Conservation (phyloP, 1,140 invertebrate species). For the Drosophila lini region DNA sequence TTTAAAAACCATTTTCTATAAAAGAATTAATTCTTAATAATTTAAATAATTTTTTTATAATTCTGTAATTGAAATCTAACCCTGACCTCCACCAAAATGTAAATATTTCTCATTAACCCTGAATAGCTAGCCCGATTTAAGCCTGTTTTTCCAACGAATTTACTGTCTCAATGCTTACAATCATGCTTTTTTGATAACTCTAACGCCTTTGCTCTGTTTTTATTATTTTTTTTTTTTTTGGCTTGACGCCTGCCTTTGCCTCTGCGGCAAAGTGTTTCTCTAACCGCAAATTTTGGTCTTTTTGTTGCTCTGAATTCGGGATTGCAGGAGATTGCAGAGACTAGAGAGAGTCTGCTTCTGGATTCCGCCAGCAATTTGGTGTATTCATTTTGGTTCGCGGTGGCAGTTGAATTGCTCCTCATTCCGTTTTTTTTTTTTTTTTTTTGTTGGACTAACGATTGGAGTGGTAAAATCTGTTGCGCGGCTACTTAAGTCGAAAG, state of each 20-base stretch:
- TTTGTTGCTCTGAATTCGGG: constrained; percentile 9
- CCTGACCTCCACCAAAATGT: no score
- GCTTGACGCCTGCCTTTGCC: constrained; percentile 12
- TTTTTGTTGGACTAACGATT: constrained; percentile 16
- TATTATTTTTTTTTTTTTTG: neutral
- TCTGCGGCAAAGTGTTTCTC: constrained; percentile 14
- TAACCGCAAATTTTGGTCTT: constrained; percentile 14
- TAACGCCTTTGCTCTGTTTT: neutral
- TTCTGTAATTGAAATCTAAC: neutral
- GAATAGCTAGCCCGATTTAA: neutral
- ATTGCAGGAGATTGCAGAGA: constrained; percentile 2
- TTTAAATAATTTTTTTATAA: fast-evolving
- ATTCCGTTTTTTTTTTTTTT: neutral
- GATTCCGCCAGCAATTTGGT: constrained; percentile 21
- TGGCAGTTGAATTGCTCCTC: neutral
- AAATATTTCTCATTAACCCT: constrained; percentile 1
- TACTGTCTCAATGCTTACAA: neutral
- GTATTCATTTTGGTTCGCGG: constrained; percentile 28
- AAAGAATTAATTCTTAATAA: neutral
- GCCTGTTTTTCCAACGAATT: neutral
- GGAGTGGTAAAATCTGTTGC: constrained; percentile 29
- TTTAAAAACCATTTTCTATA: neutral
- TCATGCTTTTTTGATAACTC: constrained; percentile 8
- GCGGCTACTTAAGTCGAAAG: constrained; percentile 16
- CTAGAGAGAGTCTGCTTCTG: neutral